Evolutionary conservation across 2,888 invertebrate species (phyloP).

Genomic region (Tetranychus piercei): DNA sequence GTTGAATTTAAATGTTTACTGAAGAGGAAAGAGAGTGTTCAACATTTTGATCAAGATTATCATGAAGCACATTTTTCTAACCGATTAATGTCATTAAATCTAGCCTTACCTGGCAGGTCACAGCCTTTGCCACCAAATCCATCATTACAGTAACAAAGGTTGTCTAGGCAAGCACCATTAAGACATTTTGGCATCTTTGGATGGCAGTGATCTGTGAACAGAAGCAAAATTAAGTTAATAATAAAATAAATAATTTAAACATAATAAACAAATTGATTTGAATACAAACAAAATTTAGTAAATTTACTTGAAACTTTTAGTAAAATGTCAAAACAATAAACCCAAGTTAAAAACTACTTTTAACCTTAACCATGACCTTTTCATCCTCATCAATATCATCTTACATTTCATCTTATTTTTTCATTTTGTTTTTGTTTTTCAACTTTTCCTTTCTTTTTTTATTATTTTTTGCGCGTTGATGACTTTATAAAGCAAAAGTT

Average conservation of each 20-base stretch:
- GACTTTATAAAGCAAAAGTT: no score
- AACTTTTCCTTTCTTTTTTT: no score
- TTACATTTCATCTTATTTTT: not conserved
- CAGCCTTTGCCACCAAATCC: constrained; percentile 85
- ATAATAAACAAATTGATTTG: not conserved
- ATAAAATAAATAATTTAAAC: constrained; percentile 9
- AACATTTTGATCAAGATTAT: no score
- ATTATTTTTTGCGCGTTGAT: no score
- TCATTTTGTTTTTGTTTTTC: no score
- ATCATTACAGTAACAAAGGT: constrained; percentile 86
- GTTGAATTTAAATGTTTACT: no score
- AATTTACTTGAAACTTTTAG: not conserved
- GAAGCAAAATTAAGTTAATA: not conserved
- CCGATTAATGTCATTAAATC: no score
- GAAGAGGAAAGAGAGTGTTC: no score
- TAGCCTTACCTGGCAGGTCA: constrained; percentile 59
- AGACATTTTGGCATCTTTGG: constrained; percentile 71
- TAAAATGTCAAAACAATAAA: not conserved
- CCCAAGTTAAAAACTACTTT: no score
- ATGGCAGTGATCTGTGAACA: constrained; percentile 62
- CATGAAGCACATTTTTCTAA: no score
- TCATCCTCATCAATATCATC: not conserved
- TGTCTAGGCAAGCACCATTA: constrained; percentile 78
- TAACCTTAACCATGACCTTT: not conserved
- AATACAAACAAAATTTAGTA: not conserved